Evolutionary conservation across 2,888 invertebrate species (phyloP).

Genomic region (Cephus nigrinus): DNA sequence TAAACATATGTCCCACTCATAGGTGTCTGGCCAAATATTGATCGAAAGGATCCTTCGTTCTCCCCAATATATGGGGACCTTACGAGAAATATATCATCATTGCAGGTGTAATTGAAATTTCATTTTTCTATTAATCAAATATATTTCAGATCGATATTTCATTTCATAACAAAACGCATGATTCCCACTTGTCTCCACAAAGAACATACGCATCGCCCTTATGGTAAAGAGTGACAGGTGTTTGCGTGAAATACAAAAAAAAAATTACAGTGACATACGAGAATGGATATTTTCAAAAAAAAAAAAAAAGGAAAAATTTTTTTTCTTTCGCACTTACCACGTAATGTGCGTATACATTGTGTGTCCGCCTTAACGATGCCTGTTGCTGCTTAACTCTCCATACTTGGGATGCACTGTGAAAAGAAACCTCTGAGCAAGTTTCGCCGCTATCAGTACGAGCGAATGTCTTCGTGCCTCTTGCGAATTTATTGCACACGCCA

Average conservation of each 20-base stretch:
- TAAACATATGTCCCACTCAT: constrained; percentile 21
- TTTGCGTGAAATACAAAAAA: background rate
- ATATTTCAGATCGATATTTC: background rate
- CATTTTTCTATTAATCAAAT: background rate
- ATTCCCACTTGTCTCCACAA: background rate
- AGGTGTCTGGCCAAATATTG: constrained; percentile 21
- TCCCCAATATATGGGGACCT: background rate
- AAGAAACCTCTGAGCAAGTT: constrained; percentile 28
- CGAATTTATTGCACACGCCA: constrained; percentile 43
- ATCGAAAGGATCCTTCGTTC: constrained; percentile 15
- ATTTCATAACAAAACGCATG: background rate
- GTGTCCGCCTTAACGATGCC: constrained; percentile 20
- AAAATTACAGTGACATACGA: background rate
- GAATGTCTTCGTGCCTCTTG: constrained; percentile 27
- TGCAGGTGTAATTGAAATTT: background rate
- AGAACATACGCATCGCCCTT: background rate
- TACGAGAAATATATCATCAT: background rate
- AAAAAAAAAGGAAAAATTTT: background rate
- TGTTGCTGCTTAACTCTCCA: constrained; percentile 23
- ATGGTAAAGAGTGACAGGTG: background rate
- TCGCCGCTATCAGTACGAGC: constrained; percentile 41
- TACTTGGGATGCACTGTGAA: constrained; percentile 32
- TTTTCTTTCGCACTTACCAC: background rate
- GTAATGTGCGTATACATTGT: background rate
- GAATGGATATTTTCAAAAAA: background rate